Percentiles rank a stretch among this genome's conserved stretches.
phyloP scores from a whole-genome alignment of 2,888 invertebrate species.

The Acanthopleura granulata region DNA sequence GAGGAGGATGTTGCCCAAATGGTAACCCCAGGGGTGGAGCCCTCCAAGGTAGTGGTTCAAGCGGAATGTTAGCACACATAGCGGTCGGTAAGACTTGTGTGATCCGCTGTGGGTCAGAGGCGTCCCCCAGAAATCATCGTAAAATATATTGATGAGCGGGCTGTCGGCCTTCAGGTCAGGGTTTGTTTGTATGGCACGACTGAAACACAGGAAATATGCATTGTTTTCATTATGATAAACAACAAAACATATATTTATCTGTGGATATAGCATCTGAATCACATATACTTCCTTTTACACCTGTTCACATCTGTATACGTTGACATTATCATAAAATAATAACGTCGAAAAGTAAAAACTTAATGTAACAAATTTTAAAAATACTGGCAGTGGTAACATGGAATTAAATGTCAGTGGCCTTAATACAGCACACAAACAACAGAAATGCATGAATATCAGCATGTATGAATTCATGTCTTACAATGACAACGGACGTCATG shows the following conservation, averaged over 20 bases:
- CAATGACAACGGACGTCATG: too few species aligned
- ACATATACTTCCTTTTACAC: too few species aligned
- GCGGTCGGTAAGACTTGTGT: constrained; percentile 96
- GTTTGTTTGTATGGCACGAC: constrained; percentile 95
- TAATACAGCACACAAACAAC: too few species aligned
- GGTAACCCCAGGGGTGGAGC: constrained; percentile 78
- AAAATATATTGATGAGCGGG: constrained; percentile 85
- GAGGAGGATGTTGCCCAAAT: constrained; percentile 86
- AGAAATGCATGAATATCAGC: too few species aligned
- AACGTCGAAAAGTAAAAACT: too few species aligned
- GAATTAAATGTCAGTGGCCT: too few species aligned
- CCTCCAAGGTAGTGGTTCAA: constrained; percentile 82
- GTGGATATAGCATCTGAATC: too few species aligned
- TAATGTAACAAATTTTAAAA: too few species aligned
- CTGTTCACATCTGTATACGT: too few species aligned
- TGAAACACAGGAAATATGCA: constrained; percentile 70
- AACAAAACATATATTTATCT: background rate
- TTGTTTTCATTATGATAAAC: background rate
- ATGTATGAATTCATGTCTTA: too few species aligned
- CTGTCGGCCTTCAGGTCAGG: constrained; percentile 86
- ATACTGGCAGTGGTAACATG: too few species aligned
- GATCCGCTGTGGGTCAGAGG: constrained; percentile 92
- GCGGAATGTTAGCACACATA: constrained; percentile 90
- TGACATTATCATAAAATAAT: too few species aligned
- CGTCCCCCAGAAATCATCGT: constrained; percentile 98